These are phyloP conservation scores for Serinus canaria DNA, from an alignment of 2,113 vertebrate species.

Conservation along the genomic window DNA sequence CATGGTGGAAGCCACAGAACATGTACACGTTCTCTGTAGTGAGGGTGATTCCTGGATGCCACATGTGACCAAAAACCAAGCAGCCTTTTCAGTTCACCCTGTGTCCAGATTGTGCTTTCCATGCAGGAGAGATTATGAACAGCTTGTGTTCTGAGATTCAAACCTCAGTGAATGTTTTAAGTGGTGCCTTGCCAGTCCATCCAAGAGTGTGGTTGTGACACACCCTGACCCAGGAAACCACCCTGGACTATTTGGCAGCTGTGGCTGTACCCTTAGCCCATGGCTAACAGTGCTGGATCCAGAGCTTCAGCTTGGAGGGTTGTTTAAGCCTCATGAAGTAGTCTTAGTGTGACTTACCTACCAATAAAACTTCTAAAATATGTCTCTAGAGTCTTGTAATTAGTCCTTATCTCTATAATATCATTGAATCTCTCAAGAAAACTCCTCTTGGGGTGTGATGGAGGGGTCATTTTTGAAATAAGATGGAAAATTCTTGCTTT, in stretches of 20 bases:
- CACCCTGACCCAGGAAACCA: not conserved
- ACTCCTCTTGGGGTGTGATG: not conserved
- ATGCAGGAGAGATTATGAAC: not conserved
- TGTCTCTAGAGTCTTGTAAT: not conserved
- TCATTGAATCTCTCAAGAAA: not conserved
- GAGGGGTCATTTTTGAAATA: not conserved
- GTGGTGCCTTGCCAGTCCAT: not conserved
- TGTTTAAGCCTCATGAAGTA: not conserved
- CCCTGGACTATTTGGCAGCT: not conserved
- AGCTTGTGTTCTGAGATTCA: not conserved
- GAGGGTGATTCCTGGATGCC: not conserved
- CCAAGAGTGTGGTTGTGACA: not conserved
- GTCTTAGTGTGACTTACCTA: not conserved
- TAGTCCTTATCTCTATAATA: not conserved
- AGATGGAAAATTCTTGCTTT: not conserved
- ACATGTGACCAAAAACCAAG: not conserved
- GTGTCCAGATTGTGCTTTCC: not conserved
- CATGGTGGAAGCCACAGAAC: not conserved
- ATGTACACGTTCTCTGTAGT: fast-evolving
- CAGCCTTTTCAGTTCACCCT: not conserved
- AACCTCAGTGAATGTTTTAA: not conserved
- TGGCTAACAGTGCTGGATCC: not conserved
- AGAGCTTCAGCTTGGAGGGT: not conserved
- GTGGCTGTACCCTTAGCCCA: not conserved
- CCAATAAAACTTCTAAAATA: not conserved